Base-by-base conservation (phyloP, 2,113 vertebrate species). In the Pteruthius melanotis region DNA sequence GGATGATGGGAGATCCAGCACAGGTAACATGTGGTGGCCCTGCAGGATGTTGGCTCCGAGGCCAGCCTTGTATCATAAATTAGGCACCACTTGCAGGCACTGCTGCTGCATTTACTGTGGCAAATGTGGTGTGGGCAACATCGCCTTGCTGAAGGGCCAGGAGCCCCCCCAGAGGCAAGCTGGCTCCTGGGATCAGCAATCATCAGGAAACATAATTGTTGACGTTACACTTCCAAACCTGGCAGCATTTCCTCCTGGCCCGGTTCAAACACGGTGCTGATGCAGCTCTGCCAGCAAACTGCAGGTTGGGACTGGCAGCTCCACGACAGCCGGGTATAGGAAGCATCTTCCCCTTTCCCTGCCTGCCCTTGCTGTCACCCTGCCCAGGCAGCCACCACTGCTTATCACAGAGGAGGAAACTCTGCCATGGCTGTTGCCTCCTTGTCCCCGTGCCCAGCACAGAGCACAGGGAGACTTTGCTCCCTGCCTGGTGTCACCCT, bases 401-500 rank as follows among this genome's bases (percentile, higher is more conserved):
- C 65, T 42, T 15, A 9, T 2, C 30, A 22, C 1, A 15, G 35
- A 52, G 74, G 9, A 95, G 31, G 14, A 82, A 75, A 22, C 49
- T 66, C 52, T 49, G 28, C 47, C 35, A 15, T 4, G 19, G 63
- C 45, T 64, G 6, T 19, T 9, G 4, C 37, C 20, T 79, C 45
- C 20, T 60, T 11, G 15, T 23, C 21, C 52, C 24, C 0, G 0
- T 16, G 42, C 21, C 14, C 63, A 45, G 44, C 4, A 0, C 0
- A 7, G 26, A 49, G 37, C 33, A 70, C 21, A 15, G 30, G 1
- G 1, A 26, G 64, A 78, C 56, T 66, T 53, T 50, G 52, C 19
- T 77, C 60, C 56, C 40, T 52, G 13, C 20, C 65, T 66, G 72
- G 35, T 77, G 64, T 49, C 66, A 88, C 22, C 11, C 4, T 13